These are phyloP conservation scores for Prenolepis imparis DNA, from an alignment of 2,888 invertebrate genomes.

Conservation along the genomic window DNA sequence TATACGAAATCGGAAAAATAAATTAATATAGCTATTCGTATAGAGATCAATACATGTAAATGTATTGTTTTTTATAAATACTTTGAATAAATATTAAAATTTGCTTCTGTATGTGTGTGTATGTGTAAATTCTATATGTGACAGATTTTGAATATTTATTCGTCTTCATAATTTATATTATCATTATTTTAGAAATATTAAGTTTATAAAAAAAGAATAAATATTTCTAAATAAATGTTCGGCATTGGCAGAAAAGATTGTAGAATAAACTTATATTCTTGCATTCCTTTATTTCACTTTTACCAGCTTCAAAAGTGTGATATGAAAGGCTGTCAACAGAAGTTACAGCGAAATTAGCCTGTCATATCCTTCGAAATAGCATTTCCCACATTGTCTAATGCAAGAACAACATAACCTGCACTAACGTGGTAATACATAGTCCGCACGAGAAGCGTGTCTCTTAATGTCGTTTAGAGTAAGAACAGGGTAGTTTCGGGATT, in stretches of 20 bases:
- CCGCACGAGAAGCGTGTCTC: constrained; percentile 45
- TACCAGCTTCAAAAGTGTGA: not conserved
- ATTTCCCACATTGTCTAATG: constrained; percentile 39
- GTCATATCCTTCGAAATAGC: constrained; percentile 45
- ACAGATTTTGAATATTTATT: not conserved
- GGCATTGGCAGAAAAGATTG: not conserved
- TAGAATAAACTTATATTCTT: not conserved
- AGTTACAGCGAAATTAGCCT: constrained; percentile 46
- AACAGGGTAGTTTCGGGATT: constrained; percentile 39
- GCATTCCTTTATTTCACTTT: constrained; percentile 3
- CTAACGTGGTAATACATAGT: constrained; percentile 42
- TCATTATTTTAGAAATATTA: not conserved
- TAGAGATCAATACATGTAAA: not conserved
- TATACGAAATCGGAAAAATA: not conserved
- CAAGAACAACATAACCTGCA: constrained; percentile 52
- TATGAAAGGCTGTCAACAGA: constrained; percentile 20
- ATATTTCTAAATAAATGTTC: not conserved
- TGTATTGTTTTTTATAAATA: not conserved
- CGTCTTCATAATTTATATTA: not conserved
- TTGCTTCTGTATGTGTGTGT: not conserved
- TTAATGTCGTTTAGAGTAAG: constrained; percentile 53
- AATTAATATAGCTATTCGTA: not conserved
- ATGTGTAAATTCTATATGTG: not conserved
- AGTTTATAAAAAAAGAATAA: not conserved
- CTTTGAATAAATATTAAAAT: constrained; percentile 3